Conservation (phyloP, 2,888 invertebrate genomes). For the Ornithoptera priamus region DNA sequence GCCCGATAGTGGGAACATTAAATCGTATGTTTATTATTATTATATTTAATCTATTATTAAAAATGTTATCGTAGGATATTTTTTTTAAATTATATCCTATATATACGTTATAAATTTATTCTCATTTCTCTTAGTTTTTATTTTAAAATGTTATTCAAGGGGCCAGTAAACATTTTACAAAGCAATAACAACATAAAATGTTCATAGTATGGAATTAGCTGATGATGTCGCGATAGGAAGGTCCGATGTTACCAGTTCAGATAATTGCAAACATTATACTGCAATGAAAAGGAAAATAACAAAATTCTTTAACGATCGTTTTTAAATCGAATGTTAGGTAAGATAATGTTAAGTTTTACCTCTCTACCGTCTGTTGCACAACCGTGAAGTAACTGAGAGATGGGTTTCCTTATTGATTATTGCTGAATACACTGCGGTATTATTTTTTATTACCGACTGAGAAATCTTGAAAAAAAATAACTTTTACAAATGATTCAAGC, state of each 20-base stretch:
- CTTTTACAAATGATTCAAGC: too few species aligned
- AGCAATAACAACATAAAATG: neutral
- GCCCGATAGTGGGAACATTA: too few species aligned
- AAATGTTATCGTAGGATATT: too few species aligned
- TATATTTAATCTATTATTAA: too few species aligned
- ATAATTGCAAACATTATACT: slow-evolving; percentile 7
- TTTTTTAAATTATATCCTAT: too few species aligned
- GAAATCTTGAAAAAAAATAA: neutral
- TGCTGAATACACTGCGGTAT: slow-evolving; percentile 1
- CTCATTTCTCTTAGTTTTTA: too few species aligned
- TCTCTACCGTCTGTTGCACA: slow-evolving; percentile 9
- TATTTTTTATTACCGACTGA: neutral
- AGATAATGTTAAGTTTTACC: slow-evolving; percentile 1
- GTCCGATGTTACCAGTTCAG: neutral
- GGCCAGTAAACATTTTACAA: neutral
- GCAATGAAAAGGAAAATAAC: slow-evolving; percentile 15
- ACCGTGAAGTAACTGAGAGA: slow-evolving; percentile 15
- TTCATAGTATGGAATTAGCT: neutral
- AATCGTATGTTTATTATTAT: too few species aligned
- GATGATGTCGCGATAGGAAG: neutral
- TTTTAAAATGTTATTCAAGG: too few species aligned
- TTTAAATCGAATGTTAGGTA: slow-evolving; percentile 18
- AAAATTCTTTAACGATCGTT: slow-evolving; percentile 4
- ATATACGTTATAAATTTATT: too few species aligned
- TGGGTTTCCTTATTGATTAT: slow-evolving; percentile 24